Conservation (phyloP, 2,888 invertebrate species). For the Tineola bisselliella region DNA sequence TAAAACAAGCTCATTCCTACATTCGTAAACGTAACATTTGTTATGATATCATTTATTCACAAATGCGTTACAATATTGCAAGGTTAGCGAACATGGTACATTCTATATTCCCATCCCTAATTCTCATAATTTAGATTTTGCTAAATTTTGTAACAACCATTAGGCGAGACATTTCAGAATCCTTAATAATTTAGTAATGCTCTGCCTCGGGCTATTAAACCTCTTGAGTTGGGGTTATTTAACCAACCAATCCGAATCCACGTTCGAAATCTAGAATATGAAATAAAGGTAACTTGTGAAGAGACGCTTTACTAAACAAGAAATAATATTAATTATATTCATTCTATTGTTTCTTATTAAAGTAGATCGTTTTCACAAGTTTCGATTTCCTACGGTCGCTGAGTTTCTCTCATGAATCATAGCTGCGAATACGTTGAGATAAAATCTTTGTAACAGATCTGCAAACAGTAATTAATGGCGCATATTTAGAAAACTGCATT, state of each 20-base stretch:
- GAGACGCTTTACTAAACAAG: too few species aligned
- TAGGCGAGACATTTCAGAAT: not conserved
- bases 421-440: not conserved
- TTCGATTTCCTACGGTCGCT: not conserved
- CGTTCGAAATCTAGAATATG: too few species aligned
- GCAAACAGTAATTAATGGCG: not conserved
- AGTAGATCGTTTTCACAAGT: not conserved
- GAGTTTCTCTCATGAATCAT: not conserved
- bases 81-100: too few species aligned
- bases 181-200: conserved; percentile 3
- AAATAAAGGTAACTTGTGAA: too few species aligned
- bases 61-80: too few species aligned
- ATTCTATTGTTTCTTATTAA: too few species aligned
- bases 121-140: not conserved
- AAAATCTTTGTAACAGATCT: not conserved
- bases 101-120: too few species aligned
- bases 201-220: not conserved
- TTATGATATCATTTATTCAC: not conserved
- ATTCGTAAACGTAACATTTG: not conserved
- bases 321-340: too few species aligned
- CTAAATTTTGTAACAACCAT: not conserved
- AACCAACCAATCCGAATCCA: too few species aligned
- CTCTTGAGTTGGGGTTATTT: not conserved
- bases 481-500: not conserved
- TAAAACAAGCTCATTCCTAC: not conserved